Base-by-base conservation (phyloP, 1,140 invertebrate genomes). In the Drosophila auraria region DNA sequence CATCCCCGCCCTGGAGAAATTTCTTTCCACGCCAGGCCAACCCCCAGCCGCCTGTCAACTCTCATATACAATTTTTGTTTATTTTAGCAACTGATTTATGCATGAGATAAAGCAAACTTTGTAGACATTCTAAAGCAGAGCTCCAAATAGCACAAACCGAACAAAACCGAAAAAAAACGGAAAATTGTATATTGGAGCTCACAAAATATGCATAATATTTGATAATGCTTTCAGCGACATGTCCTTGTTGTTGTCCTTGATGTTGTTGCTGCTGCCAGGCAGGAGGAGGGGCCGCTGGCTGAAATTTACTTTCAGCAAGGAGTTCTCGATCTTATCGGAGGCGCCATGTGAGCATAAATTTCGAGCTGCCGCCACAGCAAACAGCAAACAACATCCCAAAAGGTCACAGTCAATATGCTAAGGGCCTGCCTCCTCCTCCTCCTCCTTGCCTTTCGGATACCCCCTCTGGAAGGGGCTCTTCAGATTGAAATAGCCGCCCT, bases 131-230 rank as follows among this genome's bases (percentile, higher is more conserved):
- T 75, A 78, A 89, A 66, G 71, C 72, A 71, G 63, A 80, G 72
- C 81, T 56, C 58, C 30, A 61, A 68, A 69, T 47, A 78, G 63
- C 58, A 72, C 45, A 20, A 33, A 3, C 14, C 30, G 17, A 56
- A 30, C 36, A 25, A n/a, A 11, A 84, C 54, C 82, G 78, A 60
- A 69, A 6, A 27, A 23, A 15, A 40, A 57, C 14, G 36, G 14
- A 45, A 65, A 65, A 63, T 45, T 75, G 47, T 87, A 81, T 87
- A 78, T 87, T 89, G 65, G 70, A 89, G 70, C 78, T 74, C 53
- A 72, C 69, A 89, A 89, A 89, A 89, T 89, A 89, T 89, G 86
- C 84, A 89, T 89, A 89, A 89, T 89, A 89, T 89, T 89, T 89
- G 86, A 90, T 89, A 89, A 89, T 89, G 84, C 84, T 89, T 89